These are phyloP conservation scores for Aphelinus certus DNA, from an alignment of 1,140 invertebrate species.

Conservation along the genomic window DNA sequence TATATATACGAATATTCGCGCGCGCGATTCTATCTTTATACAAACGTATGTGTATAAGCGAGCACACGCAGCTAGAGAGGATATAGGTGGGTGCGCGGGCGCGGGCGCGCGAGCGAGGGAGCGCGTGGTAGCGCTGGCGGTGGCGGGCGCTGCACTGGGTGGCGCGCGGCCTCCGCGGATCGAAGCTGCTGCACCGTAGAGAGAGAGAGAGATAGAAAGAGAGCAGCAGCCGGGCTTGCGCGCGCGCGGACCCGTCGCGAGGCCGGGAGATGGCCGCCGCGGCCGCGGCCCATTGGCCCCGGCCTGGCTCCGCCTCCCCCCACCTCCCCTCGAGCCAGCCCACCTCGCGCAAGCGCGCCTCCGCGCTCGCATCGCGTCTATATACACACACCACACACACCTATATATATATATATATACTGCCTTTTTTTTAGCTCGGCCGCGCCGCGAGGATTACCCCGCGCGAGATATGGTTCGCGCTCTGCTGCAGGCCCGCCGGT, in stretches of 20 bases:
- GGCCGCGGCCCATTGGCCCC: conserved; percentile 23
- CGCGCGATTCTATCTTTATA: not conserved
- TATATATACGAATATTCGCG: too few relatives aligned
- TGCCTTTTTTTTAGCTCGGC: not conserved
- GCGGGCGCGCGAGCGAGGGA: conserved; percentile 9
- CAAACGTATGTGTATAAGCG: conserved; percentile 1
- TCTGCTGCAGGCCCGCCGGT: conserved; percentile 20
- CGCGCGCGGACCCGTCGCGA: conserved; percentile 6
- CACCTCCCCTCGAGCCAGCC: not conserved
- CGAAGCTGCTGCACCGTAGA: not conserved
- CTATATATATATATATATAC: not conserved
- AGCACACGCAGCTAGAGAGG: too few relatives aligned
- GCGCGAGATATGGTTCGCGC: not conserved
- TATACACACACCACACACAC: not conserved
- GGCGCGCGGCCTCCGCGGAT: conserved; percentile 13
- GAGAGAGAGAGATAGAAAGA: too few relatives aligned
- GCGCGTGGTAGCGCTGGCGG: conserved; percentile 3
- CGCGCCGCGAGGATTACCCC: not conserved
- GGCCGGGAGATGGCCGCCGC: conserved; percentile 34
- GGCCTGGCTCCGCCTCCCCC: conserved; percentile 6
- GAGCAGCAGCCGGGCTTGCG: conserved; percentile 10
- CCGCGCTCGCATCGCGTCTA: not conserved
- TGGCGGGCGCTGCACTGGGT: conserved; percentile 18
- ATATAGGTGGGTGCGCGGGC: not conserved
- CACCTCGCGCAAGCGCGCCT: not conserved